Evolutionary conservation across 2,797 vertebrate species (phyloP), one percentile per base, ranked within the genome.

Genomic region (Sebastes steindachneri): DNA sequence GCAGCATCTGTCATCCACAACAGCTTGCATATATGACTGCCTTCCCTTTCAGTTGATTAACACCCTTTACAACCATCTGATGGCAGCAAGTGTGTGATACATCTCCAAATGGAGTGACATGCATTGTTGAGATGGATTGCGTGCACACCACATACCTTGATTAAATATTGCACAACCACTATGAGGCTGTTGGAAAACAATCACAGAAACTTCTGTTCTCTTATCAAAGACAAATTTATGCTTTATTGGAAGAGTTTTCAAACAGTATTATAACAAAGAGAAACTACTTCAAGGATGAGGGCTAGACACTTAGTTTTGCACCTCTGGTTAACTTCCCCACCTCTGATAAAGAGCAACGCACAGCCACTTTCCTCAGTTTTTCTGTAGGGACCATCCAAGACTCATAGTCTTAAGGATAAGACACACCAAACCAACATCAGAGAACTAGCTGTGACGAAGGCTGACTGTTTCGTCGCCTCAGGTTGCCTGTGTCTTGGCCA

Each of bases 1-100:
- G 79, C 29, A 78, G 75, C 79, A 73, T 80, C 67, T 80, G 73
- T 79, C 71, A 76, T 64, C 63, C 29, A 23, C 64, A 72, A 51
- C 77, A 83, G 80, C 53, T 84, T 75, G 77, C 57, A 68, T 68
- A 41, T 71, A 77, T 29, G 51, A 65, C 70, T 59, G 54, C 7
- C 58, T 74, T 84, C n/a, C 1, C 41, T 84, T 73, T 85, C 45
- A 31, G 29, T 35, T 68, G 75, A 82, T 77, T 68, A 70, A 48
- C 67, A 29, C 19, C 11, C 54, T 54, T 57, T 28, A 59, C 29
- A 62, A 37, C 62, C 77, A 45, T 72, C 77, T 80, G 76, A 77
- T 9, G 19, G 68, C 85, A 66, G 63, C 2, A 37, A 23, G 29
- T 31, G 19, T 53, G 60, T 54, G 67, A 82, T 75, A 51, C 51